Percentiles rank a stretch among this genome's conserved stretches.
phyloP scores from a whole-genome alignment of 2,113 vertebrate species.

The Copsychus sechellarum region DNA sequence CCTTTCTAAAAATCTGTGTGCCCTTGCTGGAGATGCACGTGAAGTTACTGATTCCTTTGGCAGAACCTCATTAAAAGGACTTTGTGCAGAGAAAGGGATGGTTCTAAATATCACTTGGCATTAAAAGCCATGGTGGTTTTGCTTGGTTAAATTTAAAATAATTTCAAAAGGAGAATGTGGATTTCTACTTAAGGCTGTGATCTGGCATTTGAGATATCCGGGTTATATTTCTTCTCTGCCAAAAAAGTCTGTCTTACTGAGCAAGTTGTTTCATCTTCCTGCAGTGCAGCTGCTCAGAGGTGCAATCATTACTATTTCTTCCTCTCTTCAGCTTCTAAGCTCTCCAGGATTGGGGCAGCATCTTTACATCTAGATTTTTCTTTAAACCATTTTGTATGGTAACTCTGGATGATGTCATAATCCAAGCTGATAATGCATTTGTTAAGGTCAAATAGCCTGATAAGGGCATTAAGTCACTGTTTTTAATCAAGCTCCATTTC shows the following conservation, averaged over 20 bases:
- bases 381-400: not conserved
- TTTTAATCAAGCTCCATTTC: not conserved
- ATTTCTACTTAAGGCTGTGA: not conserved
- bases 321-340: not conserved
- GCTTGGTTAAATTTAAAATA: not conserved
- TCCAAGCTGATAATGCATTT: not conserved
- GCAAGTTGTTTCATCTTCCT: not conserved
- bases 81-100: not conserved
- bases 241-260: not conserved
- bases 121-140: not conserved
- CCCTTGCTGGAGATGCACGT: accelerated
- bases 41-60: not conserved
- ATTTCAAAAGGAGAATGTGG: not conserved
- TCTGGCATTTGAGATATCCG: not conserved
- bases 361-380: not conserved
- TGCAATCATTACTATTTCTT: not conserved
- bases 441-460: not conserved
- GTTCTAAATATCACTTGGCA: not conserved
- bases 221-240: not conserved
- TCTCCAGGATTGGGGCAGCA: not conserved
- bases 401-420: not conserved
- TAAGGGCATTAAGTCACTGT: not conserved
- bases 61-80: not conserved
- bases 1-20: not conserved
- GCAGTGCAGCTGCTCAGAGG: not conserved